phyloP scores from a whole-genome alignment of 2,797 vertebrate genomes.

The Valencia hispanica region DNA sequence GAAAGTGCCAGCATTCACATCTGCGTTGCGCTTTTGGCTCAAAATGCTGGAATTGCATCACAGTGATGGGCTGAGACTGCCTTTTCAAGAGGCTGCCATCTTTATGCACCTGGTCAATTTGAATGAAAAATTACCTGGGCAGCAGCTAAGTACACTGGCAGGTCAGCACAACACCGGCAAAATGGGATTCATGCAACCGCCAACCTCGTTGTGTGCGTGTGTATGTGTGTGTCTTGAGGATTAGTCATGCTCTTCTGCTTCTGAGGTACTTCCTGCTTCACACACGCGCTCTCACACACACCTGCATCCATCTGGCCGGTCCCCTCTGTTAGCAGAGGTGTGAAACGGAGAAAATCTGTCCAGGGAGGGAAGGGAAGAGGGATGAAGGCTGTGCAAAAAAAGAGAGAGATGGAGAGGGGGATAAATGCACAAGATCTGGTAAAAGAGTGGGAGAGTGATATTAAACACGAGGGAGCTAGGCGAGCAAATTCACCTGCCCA shows the following conservation, averaged over 20 bases:
- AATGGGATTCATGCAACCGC: slow-evolving; percentile 65
- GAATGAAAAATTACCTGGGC: slow-evolving; percentile 78
- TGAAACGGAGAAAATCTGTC: slow-evolving; percentile 73
- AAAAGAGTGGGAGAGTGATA: slow-evolving; percentile 74
- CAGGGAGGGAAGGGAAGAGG: slow-evolving; percentile 45
- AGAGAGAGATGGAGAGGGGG: slow-evolving; percentile 51
- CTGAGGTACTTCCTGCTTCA: slow-evolving; percentile 63
- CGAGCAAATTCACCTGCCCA: slow-evolving; percentile 78
- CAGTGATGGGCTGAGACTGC: slow-evolving; percentile 50
- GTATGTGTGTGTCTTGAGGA: slow-evolving; percentile 61
- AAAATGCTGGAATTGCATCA: slow-evolving; percentile 49
- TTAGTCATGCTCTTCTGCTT: slow-evolving; percentile 77
- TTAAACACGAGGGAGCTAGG: slow-evolving; percentile 81
- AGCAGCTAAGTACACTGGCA: slow-evolving; percentile 72
- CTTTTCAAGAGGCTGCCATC: slow-evolving; percentile 73
- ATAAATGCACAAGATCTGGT: slow-evolving; percentile 51
- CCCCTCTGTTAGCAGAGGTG: slow-evolving; percentile 73
- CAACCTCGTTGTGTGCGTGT: slow-evolving; percentile 41
- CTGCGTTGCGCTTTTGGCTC: slow-evolving; percentile 43
- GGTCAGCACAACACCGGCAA: slow-evolving; percentile 70
- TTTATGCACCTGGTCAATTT: slow-evolving; percentile 78
- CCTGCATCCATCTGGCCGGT: slow-evolving; percentile 76
- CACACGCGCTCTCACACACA: slow-evolving; percentile 54
- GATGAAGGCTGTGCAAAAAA: slow-evolving; percentile 45
- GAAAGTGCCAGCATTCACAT: slow-evolving; percentile 43